Conservation (phyloP, 2,113 vertebrate species). For the Nothocercus julius region DNA sequence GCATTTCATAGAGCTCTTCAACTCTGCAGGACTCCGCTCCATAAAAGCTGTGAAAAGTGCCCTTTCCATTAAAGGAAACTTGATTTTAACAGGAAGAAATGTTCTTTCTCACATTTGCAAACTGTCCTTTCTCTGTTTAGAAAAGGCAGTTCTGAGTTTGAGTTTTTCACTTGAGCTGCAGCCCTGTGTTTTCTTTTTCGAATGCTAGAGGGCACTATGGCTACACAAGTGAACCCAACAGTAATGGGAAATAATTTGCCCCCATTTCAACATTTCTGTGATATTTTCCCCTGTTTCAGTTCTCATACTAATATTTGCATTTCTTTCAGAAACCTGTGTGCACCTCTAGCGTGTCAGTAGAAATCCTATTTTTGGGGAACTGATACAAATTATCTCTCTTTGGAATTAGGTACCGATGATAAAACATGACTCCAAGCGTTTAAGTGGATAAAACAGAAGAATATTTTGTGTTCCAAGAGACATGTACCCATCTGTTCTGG, state of each 20-base stretch:
- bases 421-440: neutral
- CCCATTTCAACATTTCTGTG: constrained; percentile 28
- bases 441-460: constrained; percentile 20
- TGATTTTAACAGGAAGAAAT: neutral
- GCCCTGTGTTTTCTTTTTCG: neutral
- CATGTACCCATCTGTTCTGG: neutral
- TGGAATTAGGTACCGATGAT: constrained; percentile 1
- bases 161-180: accelerated
- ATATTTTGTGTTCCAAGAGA: neutral
- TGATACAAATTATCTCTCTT: constrained; percentile 5
- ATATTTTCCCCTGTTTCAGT: constrained; percentile 38
- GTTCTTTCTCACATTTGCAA: neutral
- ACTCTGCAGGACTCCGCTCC: neutral
- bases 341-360: constrained; percentile 36
- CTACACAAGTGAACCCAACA: constrained; percentile 26
- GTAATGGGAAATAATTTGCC: neutral
- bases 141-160: neutral
- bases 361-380: constrained; percentile 24
- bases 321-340: constrained; percentile 46
- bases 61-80: neutral
- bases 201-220: constrained; percentile 67
- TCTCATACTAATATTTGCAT: constrained; percentile 67
- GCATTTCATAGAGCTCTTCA: neutral
- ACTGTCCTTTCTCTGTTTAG: neutral
- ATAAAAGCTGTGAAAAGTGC: neutral